A percentile compares a stretch with the other conserved stretches of the same genome.
Conservation (phyloP, 2,797 vertebrate genomes). For the Myotis myotis region DNA sequence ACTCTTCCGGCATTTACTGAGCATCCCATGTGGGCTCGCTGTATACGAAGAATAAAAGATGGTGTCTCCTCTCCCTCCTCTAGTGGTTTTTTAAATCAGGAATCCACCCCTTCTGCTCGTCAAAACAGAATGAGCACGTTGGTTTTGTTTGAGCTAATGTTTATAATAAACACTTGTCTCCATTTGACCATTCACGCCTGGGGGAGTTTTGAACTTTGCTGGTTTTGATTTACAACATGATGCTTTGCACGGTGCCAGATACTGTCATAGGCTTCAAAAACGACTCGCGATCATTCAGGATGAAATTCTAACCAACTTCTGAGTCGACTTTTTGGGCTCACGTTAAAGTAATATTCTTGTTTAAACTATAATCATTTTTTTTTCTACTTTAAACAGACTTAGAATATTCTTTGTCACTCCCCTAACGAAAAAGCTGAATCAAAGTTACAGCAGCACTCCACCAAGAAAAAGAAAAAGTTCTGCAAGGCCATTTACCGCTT, state of each 20-base stretch:
- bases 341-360: not conserved
- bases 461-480: not conserved
- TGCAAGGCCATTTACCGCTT: not conserved
- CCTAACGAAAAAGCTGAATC: constrained; percentile 23
- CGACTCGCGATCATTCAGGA: not conserved
- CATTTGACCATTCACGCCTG: not conserved
- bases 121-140: not conserved
- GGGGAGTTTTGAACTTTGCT: not conserved
- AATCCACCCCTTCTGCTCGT: not conserved
- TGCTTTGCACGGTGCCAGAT: not conserved
- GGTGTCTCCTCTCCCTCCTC: not conserved
- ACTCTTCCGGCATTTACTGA: not conserved
- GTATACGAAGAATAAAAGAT: not conserved
- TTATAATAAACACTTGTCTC: not conserved
- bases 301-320: not conserved
- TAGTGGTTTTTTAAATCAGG: not conserved
- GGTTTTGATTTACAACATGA: not conserved
- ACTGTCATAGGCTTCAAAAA: not conserved
- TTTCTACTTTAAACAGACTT: not conserved
- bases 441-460: constrained; percentile 17
- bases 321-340: not conserved
- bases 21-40: not conserved
- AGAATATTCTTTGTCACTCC: constrained; percentile 4
- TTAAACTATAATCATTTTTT: not conserved
- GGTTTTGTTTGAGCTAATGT: not conserved